Percentiles rank a stretch among this genome's conserved stretches.
phyloP scores from a whole-genome alignment of 1,140 invertebrate species.

The Leguminivora glycinivorella region DNA sequence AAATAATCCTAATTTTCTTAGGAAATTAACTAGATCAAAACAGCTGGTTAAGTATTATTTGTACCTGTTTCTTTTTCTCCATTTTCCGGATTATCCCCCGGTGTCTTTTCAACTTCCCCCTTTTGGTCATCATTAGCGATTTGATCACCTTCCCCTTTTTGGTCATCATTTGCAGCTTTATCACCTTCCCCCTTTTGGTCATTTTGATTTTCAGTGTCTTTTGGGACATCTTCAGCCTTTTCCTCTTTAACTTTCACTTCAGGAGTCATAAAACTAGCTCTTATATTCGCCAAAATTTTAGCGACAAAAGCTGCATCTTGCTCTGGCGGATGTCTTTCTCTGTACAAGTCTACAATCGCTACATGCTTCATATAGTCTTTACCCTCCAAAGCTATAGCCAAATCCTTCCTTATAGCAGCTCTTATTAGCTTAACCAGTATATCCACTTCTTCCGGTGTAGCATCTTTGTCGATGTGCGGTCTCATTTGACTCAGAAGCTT shows the following conservation, averaged over 20 bases:
- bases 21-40: neutral
- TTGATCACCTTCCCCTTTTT: neutral
- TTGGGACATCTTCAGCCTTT: too few species aligned
- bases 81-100: neutral
- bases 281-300: conserved; percentile 9
- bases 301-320: conserved; percentile 20
- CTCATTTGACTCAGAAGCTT: conserved; percentile 15
- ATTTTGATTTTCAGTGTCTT: neutral
- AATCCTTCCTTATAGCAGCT: conserved; percentile 10
- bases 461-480: neutral
- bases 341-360: neutral
- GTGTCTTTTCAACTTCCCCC: neutral
- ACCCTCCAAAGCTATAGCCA: conserved; percentile 12
- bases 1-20: neutral
- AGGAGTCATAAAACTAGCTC: conserved; percentile 14
- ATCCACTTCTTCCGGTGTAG: neutral
- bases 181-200: neutral
- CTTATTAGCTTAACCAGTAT: conserved; percentile 15
- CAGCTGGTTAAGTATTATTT: neutral
- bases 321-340: conserved; percentile 1
- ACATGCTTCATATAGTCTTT: neutral
- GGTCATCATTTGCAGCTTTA: neutral
- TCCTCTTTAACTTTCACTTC: neutral
- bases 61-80: conserved; percentile 15
- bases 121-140: neutral